Evolutionary conservation across 2,113 vertebrate genomes (phyloP).

Genomic region (Trinectes maculatus): DNA sequence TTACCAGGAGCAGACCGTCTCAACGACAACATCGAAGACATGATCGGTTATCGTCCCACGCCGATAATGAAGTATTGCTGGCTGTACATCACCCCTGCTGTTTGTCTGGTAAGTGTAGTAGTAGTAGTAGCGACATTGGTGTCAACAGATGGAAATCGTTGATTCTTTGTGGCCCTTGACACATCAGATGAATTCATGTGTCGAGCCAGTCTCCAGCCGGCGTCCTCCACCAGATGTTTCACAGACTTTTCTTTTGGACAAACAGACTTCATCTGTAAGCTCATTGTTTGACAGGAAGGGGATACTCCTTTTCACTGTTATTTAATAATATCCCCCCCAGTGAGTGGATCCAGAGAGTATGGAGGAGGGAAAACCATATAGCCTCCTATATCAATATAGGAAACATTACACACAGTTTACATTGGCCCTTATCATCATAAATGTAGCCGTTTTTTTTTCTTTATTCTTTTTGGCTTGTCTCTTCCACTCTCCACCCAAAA

Average conservation of each 20-base stretch:
- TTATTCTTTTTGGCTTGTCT: too few species aligned
- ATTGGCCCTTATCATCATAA: too few species aligned
- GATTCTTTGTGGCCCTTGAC: too few species aligned
- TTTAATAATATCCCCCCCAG: background rate
- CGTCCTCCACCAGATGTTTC: background rate
- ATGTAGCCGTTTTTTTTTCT: too few species aligned
- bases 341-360: too few species aligned
- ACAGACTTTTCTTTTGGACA: background rate
- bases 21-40: constrained; percentile 80
- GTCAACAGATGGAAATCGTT: background rate
- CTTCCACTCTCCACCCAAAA: background rate
- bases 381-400: too few species aligned
- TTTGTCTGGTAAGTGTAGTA: constrained; percentile 73
- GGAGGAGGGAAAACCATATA: too few species aligned
- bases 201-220: too few species aligned
- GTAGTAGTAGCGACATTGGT: background rate
- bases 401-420: too few species aligned
- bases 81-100: constrained; percentile 71
- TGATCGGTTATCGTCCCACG: constrained; percentile 73
- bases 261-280: background rate
- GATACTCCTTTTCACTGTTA: background rate
- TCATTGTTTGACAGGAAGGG: background rate
- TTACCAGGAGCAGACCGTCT: constrained; percentile 72
- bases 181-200: too few species aligned
- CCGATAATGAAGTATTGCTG: constrained; percentile 77